phyloP scores from a whole-genome alignment of 92 coral and sea anemone genomes.

The Pocillopora grandis region DNA sequence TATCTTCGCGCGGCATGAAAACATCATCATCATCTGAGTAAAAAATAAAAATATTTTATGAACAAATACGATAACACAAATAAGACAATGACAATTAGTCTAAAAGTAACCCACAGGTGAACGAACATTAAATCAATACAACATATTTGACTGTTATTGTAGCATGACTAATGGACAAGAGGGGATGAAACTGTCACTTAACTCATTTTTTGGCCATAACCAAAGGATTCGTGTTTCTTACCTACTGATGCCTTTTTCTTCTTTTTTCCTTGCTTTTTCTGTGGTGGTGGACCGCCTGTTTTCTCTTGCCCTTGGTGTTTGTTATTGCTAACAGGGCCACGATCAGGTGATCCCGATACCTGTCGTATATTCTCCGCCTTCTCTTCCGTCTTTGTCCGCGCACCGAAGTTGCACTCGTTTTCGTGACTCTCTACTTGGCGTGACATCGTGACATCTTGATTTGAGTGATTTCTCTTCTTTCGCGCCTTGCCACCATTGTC shows the following conservation, averaged over 20 bases:
- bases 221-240: background rate
- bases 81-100: background rate
- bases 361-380: slow-evolving; percentile 40
- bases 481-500: slow-evolving; percentile 38
- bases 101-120: background rate
- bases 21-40: slow-evolving; percentile 71
- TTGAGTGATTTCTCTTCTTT: slow-evolving; percentile 32
- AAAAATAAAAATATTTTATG: background rate
- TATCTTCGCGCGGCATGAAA: slow-evolving; percentile 66
- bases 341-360: slow-evolving; percentile 27
- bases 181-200: background rate
- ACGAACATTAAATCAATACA: background rate
- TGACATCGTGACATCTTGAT: slow-evolving; percentile 31
- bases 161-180: background rate
- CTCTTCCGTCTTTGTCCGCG: slow-evolving; percentile 43
- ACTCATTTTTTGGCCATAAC: background rate
- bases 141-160: background rate
- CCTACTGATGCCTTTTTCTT: slow-evolving; percentile 54
- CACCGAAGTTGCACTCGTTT: slow-evolving; percentile 31
- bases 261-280: slow-evolving; percentile 53
- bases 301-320: slow-evolving; percentile 22
- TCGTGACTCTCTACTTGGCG: slow-evolving; percentile 33
- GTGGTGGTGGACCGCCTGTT: slow-evolving; percentile 29
- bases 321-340: slow-evolving; percentile 7
- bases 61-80: background rate